These are phyloP conservation scores for Marasmarcha lunaedactyla DNA, from an alignment of 2,888 invertebrate genomes.

Conservation along the genomic window DNA sequence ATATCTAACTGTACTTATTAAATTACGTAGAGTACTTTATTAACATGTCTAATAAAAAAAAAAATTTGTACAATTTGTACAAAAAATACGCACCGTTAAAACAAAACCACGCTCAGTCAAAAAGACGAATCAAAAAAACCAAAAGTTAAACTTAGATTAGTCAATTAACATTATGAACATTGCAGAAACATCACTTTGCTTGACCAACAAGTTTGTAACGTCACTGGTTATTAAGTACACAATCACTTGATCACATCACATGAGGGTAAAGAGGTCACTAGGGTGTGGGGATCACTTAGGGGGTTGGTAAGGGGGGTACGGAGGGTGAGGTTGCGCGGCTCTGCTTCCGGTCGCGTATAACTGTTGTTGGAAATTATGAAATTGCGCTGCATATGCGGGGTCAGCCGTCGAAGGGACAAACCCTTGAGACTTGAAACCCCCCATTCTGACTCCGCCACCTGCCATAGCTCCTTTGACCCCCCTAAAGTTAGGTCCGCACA, in stretches of 20 bases:
- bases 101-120: conserved; percentile 43
- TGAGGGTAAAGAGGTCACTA: conserved; percentile 4
- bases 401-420: conserved; percentile 90
- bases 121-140: conserved; percentile 19
- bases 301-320: conserved; percentile 60
- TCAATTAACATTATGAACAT: not conserved
- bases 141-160: too few species aligned
- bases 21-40: conserved; percentile 53
- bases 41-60: conserved; percentile 34
- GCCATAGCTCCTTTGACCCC: conserved; percentile 49
- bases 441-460: conserved; percentile 40
- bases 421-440: conserved; percentile 82
- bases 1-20: conserved; percentile 50
- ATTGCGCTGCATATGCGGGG: conserved; percentile 94
- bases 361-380: conserved; percentile 96
- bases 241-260: conserved; percentile 6
- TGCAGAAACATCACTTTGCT: conserved; percentile 8
- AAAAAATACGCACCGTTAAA: conserved; percentile 42
- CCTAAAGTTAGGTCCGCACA: conserved; percentile 51
- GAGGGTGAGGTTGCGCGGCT: conserved; percentile 51
- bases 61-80: conserved; percentile 60
- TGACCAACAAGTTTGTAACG: too few species aligned
- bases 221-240: conserved; percentile 26
- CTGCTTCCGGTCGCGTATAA: conserved; percentile 83
- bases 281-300: conserved; percentile 50